phyloP scores from a whole-genome alignment of 2,113 vertebrate genomes.

The Thamnophis sirtalis region DNA sequence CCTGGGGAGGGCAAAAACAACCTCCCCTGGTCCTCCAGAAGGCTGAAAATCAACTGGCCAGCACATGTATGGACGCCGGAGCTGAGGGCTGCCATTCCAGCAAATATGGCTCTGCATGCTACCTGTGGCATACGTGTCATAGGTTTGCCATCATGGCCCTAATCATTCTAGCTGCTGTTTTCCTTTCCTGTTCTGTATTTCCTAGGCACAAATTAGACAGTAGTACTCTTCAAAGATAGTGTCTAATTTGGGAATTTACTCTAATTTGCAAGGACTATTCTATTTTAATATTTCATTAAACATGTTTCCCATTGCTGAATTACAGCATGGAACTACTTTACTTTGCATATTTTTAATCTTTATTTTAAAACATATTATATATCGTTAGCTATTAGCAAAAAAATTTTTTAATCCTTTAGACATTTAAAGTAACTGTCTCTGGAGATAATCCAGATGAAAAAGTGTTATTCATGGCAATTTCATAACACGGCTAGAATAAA shows the following conservation, averaged over 20 bases:
- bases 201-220: neutral
- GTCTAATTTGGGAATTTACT: neutral
- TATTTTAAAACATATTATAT: constrained; percentile 7
- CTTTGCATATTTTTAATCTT: constrained; percentile 2
- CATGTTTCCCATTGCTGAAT: neutral
- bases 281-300: neutral
- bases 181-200: neutral
- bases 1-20: too few species aligned
- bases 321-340: neutral
- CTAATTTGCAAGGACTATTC: neutral
- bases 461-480: neutral
- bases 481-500: neutral
- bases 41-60: too few species aligned
- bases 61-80: too few species aligned
- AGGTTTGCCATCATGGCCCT: neutral
- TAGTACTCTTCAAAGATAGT: neutral
- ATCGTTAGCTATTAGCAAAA: neutral
- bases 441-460: neutral
- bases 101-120: too few species aligned
- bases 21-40: too few species aligned
- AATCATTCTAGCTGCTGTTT: neutral
- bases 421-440: neutral
- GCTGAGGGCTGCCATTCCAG: too few species aligned
- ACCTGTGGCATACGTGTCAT: too few species aligned
- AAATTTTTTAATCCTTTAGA: neutral